A percentile compares a stretch with the other conserved stretches of the same genome.
Conservation (phyloP, 2,797 vertebrate species). For the Thalassophryne amazonica region DNA sequence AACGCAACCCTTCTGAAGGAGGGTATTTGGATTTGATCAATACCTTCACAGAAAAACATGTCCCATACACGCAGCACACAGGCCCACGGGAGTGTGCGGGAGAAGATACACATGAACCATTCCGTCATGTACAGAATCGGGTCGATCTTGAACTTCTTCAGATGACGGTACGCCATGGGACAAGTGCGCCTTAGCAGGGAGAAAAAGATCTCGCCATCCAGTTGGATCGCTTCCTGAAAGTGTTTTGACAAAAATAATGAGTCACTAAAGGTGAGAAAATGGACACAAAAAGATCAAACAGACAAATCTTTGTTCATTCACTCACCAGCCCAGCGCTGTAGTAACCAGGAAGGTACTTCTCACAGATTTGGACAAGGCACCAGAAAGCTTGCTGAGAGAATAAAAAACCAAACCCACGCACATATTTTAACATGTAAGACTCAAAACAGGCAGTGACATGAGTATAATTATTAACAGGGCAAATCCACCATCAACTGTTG, state of each 20-base stretch:
- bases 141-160: slow-evolving; percentile 90
- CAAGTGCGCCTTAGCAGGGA: slow-evolving; percentile 83
- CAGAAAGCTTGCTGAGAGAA: slow-evolving; percentile 90
- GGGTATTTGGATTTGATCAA: fast-evolving
- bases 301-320: neutral
- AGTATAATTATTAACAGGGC: no score
- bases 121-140: slow-evolving; percentile 93
- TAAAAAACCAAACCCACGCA: slow-evolving; percentile 10
- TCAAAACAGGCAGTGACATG: no score
- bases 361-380: slow-evolving; percentile 93
- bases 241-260: neutral
- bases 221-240: slow-evolving; percentile 87
- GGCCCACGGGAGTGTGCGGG: slow-evolving; percentile 88
- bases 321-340: slow-evolving; percentile 93
- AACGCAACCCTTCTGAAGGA: no score
- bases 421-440: neutral
- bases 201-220: slow-evolving; percentile 92
- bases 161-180: slow-evolving; percentile 87
- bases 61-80: slow-evolving; percentile 91
- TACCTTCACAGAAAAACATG: slow-evolving; percentile 97
- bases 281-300: fast-evolving
- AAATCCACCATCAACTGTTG: no score
- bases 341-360: slow-evolving; percentile 91
- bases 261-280: neutral
- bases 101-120: slow-evolving; percentile 96